Evolutionary conservation across 1,140 invertebrate genomes (phyloP), one percentile per base, ranked within the genome.

Genomic region (Pteromalus puparum): DNA sequence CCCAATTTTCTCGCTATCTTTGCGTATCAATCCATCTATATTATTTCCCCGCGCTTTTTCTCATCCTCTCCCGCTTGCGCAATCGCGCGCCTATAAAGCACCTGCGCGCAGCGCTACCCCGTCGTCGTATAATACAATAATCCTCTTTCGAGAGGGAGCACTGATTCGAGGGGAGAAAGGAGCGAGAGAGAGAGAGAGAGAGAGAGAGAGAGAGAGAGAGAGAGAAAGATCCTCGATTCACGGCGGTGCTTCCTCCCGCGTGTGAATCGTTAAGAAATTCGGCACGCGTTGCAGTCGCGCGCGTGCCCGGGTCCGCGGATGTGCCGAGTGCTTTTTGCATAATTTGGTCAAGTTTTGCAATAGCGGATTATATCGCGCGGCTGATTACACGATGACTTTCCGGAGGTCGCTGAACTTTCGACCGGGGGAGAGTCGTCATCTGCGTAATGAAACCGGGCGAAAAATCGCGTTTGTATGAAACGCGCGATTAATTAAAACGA

Each of bases 221-320:
- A 15, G n/a, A 28, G 15, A 18, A 61, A 83, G 67, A 83, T 70
- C 80, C 2, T 83, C 75, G 26, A 83, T 70, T 28, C 81, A 9
- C 26, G 53, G 48, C 10, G 15, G 26, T 5, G 46, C 30, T 79
- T 79, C 65, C 82, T 28, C 76, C 5, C 46, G 28, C 65, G 82
- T 84, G 82, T 65, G 82, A 84, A 21, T 67, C 61, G 42, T 83
- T 77, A 70, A 78, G 82, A 83, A 83, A 78, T 83, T 48, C 46
- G 65, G 42, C 24, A 70, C 67, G 67, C 28, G 34, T 61, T 18
- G 28, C 73, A 4, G n/a, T 10, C 18, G 3, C 10, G 48, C 48
- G 18, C 10, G 48, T 15, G 18, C 18, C 18, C 18, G 53, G 53
- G n/a, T 73, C 48, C 9, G 34, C 75, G 70, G 28, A 18, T 74